Conservation (phyloP, 1,140 invertebrate genomes). For the Drosophila trapezifrons region DNA sequence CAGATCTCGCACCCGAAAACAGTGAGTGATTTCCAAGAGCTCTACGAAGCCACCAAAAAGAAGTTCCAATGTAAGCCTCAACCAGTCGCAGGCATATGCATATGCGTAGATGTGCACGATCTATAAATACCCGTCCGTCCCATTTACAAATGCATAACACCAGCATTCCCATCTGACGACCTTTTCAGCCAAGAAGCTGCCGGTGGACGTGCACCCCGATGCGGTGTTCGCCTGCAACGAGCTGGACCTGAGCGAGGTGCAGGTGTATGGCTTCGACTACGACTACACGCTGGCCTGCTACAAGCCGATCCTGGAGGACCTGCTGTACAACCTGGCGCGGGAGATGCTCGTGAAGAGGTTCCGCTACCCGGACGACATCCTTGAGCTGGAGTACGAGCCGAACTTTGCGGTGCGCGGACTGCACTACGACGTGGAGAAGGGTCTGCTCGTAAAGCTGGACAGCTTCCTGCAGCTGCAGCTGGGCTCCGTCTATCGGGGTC, state of each 20-base stretch:
- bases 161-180: constrained; percentile 12
- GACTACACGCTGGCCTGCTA: constrained; percentile 99
- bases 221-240: constrained; percentile 99
- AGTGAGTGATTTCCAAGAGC: constrained; percentile 80
- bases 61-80: constrained; percentile 85
- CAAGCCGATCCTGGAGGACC: constrained; percentile 93
- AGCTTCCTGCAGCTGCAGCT: constrained; percentile 98
- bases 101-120: constrained; percentile 38
- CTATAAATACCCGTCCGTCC: constrained; percentile 36
- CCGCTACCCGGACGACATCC: constrained; percentile 96
- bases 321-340: constrained; percentile 96
- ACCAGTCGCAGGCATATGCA: constrained; percentile 35
- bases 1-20: constrained; percentile 49
- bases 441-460: constrained; percentile 97
- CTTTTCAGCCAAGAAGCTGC: constrained; percentile 92
- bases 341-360: constrained; percentile 94
- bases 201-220: constrained; percentile 92
- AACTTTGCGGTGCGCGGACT: constrained; percentile 96
- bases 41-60: constrained; percentile 84
- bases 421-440: constrained; percentile 98
- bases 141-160: constrained; percentile 11
- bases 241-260: constrained; percentile 94
- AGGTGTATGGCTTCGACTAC: constrained; percentile 99
- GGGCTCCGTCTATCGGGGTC: constrained; percentile 96
- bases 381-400: constrained; percentile 92